phyloP scores from a whole-genome alignment of 2,888 invertebrate genomes.

The Stramonita haemastoma region DNA sequence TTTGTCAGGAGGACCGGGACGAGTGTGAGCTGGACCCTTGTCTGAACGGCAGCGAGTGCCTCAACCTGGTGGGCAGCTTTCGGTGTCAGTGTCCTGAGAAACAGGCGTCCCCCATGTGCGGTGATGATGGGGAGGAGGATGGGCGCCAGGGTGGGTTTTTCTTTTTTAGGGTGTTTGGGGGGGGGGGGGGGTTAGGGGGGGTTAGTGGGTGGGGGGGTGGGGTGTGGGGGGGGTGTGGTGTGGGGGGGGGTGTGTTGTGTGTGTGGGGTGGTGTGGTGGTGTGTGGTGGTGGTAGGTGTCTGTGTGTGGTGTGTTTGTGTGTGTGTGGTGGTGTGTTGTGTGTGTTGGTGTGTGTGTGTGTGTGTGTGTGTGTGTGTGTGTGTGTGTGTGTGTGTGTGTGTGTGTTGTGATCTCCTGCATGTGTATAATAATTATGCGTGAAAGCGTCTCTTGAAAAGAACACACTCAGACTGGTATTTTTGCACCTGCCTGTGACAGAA shows the following conservation, averaged over 20 bases:
- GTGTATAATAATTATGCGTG: no score
- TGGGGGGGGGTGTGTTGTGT: no score
- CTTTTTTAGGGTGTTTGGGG: no score
- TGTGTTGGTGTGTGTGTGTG: background rate
- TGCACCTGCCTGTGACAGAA: background rate
- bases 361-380: slow-evolving; percentile 1
- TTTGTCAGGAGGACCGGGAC: slow-evolving; percentile 41
- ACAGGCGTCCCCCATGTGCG: slow-evolving; percentile 15
- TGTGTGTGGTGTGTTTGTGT: background rate
- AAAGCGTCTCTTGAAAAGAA: no score
- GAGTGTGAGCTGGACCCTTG: slow-evolving; percentile 42
- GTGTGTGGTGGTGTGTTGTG: background rate
- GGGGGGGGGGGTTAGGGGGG: background rate
- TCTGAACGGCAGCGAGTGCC: slow-evolving; percentile 36
- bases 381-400: background rate
- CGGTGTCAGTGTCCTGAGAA: slow-evolving; percentile 35
- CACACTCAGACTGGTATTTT: background rate
- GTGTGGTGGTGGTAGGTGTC: background rate
- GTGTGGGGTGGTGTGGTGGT: background rate
- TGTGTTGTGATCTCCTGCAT: background rate
- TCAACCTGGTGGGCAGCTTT: slow-evolving; percentile 39
- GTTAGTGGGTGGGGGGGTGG: background rate
- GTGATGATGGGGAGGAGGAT: background rate
- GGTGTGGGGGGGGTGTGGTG: background rate
- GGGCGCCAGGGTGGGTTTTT: background rate